Conservation (phyloP, 2,888 invertebrate genomes). For the Xestia xanthographa region DNA sequence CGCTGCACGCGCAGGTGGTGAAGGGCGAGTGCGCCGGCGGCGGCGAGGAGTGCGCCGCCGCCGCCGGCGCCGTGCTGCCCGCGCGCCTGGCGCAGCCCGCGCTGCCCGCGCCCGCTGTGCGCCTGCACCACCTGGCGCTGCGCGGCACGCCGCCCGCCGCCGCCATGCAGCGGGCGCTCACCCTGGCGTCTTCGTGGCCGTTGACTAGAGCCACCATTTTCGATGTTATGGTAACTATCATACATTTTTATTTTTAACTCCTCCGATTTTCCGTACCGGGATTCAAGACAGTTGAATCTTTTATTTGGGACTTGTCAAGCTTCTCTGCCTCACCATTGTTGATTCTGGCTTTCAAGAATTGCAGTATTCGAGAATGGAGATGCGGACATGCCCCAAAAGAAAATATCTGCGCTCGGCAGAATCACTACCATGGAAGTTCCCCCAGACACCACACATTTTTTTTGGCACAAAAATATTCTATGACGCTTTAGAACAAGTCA, state of each 20-base stretch:
- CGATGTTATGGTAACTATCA: slow-evolving; percentile 93
- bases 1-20: slow-evolving; percentile 98
- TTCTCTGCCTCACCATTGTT: background rate
- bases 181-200: slow-evolving; percentile 98
- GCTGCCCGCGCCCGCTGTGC: slow-evolving; percentile 96
- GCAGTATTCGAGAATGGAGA: background rate
- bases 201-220: slow-evolving; percentile 98
- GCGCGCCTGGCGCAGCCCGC: slow-evolving; percentile 95
- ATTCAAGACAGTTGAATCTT: background rate
- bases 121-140: slow-evolving; percentile 97
- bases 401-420: background rate
- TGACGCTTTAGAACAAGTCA: background rate
- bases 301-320: too few species aligned
- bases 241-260: background rate
- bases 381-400: background rate
- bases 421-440: background rate
- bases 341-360: background rate
- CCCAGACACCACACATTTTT: background rate
- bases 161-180: slow-evolving; percentile 97
- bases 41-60: slow-evolving; percentile 92
- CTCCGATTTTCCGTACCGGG: background rate
- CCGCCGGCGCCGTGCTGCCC: slow-evolving; percentile 95
- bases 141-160: slow-evolving; percentile 96
- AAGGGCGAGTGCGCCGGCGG: slow-evolving; percentile 95
- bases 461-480: background rate